Percentiles rank a stretch among this genome's conserved stretches.
Conservation (phyloP, 2,797 vertebrate species). For the Loriculus beryllinus region DNA sequence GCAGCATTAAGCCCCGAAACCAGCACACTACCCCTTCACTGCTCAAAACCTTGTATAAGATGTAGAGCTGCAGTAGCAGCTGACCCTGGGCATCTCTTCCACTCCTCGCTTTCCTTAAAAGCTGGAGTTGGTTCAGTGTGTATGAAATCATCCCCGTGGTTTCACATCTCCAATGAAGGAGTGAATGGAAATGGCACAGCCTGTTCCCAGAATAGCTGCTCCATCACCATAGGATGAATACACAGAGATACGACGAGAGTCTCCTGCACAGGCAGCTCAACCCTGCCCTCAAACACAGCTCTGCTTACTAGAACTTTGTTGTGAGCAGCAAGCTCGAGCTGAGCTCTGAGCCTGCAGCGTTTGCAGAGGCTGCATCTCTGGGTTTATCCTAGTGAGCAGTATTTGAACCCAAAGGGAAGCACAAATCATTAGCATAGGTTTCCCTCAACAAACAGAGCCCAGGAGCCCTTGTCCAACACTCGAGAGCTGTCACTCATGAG, state of each 20-base stretch:
- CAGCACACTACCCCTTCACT: background rate
- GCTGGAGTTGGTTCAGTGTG: background rate
- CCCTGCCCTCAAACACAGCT: background rate
- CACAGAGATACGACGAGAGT: background rate
- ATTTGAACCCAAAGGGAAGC: background rate
- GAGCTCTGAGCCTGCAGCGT: background rate
- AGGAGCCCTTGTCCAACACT: background rate
- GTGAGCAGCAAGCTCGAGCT: rapidly evolving
- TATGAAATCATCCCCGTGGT: constrained; percentile 1
- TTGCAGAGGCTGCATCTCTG: background rate
- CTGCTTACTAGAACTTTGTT: background rate
- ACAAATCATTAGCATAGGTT: background rate
- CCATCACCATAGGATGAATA: background rate
- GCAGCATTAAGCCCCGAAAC: background rate
- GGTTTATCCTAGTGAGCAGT: background rate
- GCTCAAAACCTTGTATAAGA: background rate
- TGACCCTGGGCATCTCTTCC: background rate
- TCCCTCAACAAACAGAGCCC: background rate
- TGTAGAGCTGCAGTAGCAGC: background rate
- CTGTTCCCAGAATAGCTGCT: constrained; percentile 29
- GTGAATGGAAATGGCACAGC: constrained; percentile 36
- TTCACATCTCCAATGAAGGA: background rate
- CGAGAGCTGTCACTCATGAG: background rate
- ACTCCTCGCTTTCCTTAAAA: background rate
- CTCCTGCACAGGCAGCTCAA: background rate